These are phyloP conservation scores for Mechanitis mazaeus DNA, from an alignment of 2,888 invertebrate species.

Conservation along the genomic window DNA sequence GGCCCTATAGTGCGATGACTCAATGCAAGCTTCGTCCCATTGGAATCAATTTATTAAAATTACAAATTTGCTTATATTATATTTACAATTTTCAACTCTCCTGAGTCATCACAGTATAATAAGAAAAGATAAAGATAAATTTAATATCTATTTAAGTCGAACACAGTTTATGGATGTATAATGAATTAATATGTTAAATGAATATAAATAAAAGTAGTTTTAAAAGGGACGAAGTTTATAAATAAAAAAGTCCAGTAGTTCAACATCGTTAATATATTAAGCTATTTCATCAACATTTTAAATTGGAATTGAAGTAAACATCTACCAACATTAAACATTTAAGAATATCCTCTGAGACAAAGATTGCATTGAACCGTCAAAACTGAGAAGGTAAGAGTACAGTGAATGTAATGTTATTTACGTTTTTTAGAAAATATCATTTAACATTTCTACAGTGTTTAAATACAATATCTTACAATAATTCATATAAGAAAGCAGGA, in stretches of 20 bases:
- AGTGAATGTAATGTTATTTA: conserved; percentile 62
- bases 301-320: conserved; percentile 44
- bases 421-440: conserved; percentile 56
- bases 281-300: conserved; percentile 65
- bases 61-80: conserved; percentile 35
- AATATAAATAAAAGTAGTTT: conserved; percentile 39
- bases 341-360: conserved; percentile 64
- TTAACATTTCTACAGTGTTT: conserved; percentile 66
- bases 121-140: conserved; percentile 44
- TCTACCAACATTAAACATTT: conserved; percentile 49
- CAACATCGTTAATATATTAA: conserved; percentile 74
- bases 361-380: conserved; percentile 74
- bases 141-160: conserved; percentile 44
- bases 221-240: conserved; percentile 51
- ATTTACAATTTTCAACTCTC: conserved; percentile 45
- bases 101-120: conserved; percentile 75
- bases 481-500: conserved; percentile 63
- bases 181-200: conserved; percentile 48
- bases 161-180: conserved; percentile 54
- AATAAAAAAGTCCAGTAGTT: conserved; percentile 68
- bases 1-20: conserved; percentile 75
- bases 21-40: conserved; percentile 75
- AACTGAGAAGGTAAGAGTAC: conserved; percentile 56
- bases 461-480: conserved; percentile 59
- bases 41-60: conserved; percentile 39